Percentiles rank a stretch among this genome's conserved stretches.
Evolutionary conservation across 2,888 invertebrate genomes (phyloP).

Genomic region (Cantharis nigra): DNA sequence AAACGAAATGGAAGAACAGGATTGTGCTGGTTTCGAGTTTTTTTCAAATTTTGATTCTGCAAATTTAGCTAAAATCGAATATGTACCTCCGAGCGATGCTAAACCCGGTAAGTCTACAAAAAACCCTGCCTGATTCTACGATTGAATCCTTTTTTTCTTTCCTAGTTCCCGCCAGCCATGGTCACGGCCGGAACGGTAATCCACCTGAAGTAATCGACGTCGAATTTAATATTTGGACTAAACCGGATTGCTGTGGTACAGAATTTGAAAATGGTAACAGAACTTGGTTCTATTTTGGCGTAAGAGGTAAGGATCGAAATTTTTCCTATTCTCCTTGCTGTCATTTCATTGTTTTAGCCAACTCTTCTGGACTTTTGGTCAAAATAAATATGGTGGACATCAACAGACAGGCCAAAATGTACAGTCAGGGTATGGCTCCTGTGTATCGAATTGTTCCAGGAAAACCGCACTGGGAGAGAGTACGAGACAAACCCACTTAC

Average conservation of each 20-base stretch:
- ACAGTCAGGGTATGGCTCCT: slow-evolving; percentile 88
- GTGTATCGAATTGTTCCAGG: slow-evolving; percentile 77
- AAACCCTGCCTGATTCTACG: not conserved
- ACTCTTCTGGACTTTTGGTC: slow-evolving; percentile 62
- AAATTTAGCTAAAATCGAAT: slow-evolving; percentile 82
- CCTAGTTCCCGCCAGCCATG: not conserved
- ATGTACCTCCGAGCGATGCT: slow-evolving; percentile 64
- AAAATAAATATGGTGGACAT: slow-evolving; percentile 85
- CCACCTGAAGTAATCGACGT: slow-evolving; percentile 65
- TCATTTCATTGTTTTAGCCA: slow-evolving; percentile 46
- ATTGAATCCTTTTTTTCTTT: not conserved
- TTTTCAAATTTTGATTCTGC: slow-evolving; percentile 90
- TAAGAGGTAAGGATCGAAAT: slow-evolving; percentile 58
- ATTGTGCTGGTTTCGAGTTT: slow-evolving; percentile 78
- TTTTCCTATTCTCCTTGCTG: not conserved
- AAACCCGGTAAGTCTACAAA: slow-evolving; percentile 57
- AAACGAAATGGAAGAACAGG: slow-evolving; percentile 53
- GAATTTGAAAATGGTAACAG: slow-evolving; percentile 87
- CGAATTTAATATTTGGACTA: slow-evolving; percentile 90
- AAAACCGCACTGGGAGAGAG: slow-evolving; percentile 81
- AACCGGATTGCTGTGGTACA: slow-evolving; percentile 86
- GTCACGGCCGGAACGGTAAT: slow-evolving; percentile 2
- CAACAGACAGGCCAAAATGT: slow-evolving; percentile 89
- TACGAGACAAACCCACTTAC: slow-evolving; percentile 78
- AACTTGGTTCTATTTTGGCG: slow-evolving; percentile 92